These are phyloP conservation scores for Chanos chanos DNA, from an alignment of 2,797 vertebrate species.

Conservation along the genomic window DNA sequence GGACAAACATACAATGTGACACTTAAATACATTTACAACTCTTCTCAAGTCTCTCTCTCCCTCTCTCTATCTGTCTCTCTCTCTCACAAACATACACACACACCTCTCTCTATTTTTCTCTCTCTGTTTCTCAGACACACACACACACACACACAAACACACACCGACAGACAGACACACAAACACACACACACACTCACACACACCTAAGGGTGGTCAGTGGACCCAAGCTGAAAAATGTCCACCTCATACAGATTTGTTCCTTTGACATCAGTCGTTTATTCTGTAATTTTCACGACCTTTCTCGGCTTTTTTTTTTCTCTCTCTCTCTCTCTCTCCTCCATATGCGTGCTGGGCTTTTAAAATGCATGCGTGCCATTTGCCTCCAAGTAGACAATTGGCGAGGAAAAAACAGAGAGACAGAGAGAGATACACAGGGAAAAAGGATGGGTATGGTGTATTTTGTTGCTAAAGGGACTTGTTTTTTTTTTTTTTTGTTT, in stretches of 20 bases:
- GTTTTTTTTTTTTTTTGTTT: slow-evolving; percentile 44
- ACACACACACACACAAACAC: neutral
- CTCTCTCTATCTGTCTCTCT: neutral
- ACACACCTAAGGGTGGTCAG: slow-evolving; percentile 17
- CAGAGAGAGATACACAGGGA: slow-evolving; percentile 41
- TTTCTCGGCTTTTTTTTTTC: slow-evolving; percentile 53
- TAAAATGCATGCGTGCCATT: slow-evolving; percentile 70
- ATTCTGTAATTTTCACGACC: slow-evolving; percentile 66
- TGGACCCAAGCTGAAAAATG: slow-evolving; percentile 55
- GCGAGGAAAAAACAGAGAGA: slow-evolving; percentile 47
- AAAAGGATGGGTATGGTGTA: slow-evolving; percentile 46
- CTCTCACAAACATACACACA: neutral
- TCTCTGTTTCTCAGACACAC: neutral
- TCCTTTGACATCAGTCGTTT: slow-evolving; percentile 68
- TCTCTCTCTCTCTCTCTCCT: slow-evolving; percentile 28
- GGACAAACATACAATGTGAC: too few species aligned
- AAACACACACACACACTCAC: slow-evolving; percentile 11
- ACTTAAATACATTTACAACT: neutral
- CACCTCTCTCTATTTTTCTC: neutral
- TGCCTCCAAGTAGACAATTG: slow-evolving; percentile 64
- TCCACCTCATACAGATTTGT: slow-evolving; percentile 56
- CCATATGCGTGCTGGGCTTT: slow-evolving; percentile 64
- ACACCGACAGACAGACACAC: neutral
- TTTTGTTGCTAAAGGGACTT: slow-evolving; percentile 59
- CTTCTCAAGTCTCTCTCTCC: neutral